These are phyloP conservation scores for Sebastes trivittatus DNA, from an alignment of 2,797 vertebrate genomes.

Conservation along the genomic window DNA sequence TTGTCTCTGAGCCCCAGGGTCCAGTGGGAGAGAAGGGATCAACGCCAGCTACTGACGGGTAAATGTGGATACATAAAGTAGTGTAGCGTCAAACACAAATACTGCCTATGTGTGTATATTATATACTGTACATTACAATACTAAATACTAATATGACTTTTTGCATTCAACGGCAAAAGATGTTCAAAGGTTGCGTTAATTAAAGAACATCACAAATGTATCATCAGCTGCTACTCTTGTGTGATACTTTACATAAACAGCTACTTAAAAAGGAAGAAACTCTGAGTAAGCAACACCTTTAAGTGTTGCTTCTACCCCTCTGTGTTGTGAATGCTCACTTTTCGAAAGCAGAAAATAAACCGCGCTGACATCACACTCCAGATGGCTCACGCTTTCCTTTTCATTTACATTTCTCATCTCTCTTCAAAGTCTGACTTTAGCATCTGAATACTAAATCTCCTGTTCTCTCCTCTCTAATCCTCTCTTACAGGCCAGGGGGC, in stretches of 20 bases:
- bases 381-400: slow-evolving; percentile 51
- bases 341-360: slow-evolving; percentile 16
- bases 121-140: neutral
- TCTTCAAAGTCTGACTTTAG: slow-evolving; percentile 12
- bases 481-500: slow-evolving; percentile 62
- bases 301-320: slow-evolving; percentile 16
- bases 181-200: neutral
- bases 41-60: slow-evolving; percentile 80
- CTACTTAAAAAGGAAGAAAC: neutral
- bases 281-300: neutral
- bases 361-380: slow-evolving; percentile 46
- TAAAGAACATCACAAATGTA: neutral
- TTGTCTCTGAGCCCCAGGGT: slow-evolving; percentile 74
- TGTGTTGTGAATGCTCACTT: slow-evolving; percentile 32
- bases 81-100: neutral
- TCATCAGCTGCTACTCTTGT: neutral
- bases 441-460: slow-evolving; percentile 21
- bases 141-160: neutral
- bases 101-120: neutral
- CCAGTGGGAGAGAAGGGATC: slow-evolving; percentile 76
- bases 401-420: slow-evolving; percentile 18
- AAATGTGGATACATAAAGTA: slow-evolving; percentile 26
- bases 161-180: neutral
- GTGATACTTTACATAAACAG: neutral
- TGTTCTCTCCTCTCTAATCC: slow-evolving; percentile 36